Evolutionary conservation across 1,140 invertebrate genomes (phyloP).

Genomic region (Papilio helenus): DNA sequence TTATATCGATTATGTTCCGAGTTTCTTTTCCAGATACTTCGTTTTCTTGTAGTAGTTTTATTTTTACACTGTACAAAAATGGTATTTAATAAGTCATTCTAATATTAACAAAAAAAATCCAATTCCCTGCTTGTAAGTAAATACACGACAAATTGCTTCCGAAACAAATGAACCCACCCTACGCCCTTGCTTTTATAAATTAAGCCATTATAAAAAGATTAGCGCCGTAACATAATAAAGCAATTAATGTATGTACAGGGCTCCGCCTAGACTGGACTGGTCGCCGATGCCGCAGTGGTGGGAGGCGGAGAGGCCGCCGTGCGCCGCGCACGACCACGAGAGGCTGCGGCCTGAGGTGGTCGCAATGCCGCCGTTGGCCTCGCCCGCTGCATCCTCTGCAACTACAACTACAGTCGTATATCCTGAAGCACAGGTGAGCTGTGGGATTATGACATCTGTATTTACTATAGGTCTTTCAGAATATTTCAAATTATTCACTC

Average conservation of each 20-base stretch:
- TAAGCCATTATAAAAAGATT: not conserved
- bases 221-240: not conserved
- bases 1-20: no score
- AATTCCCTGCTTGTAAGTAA: not conserved
- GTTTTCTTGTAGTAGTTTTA: no score
- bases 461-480: not conserved
- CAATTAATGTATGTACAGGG: conserved; percentile 58
- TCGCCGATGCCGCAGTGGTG: conserved; percentile 78
- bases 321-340: conserved; percentile 93
- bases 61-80: no score
- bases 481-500: no score
- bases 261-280: conserved; percentile 77
- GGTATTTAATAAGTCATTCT: not conserved
- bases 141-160: not conserved
- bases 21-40: no score
- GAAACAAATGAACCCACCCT: conserved; percentile 2
- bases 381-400: conserved; percentile 91
- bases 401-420: conserved; percentile 94
- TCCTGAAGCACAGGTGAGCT: conserved; percentile 91
- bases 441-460: not conserved
- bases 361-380: conserved; percentile 91
- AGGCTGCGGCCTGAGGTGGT: conserved; percentile 91
- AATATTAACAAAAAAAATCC: not conserved
- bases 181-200: not conserved
- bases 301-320: conserved; percentile 84